Conservation (phyloP, 1,140 invertebrate species). For the Lepidurus apus region DNA sequence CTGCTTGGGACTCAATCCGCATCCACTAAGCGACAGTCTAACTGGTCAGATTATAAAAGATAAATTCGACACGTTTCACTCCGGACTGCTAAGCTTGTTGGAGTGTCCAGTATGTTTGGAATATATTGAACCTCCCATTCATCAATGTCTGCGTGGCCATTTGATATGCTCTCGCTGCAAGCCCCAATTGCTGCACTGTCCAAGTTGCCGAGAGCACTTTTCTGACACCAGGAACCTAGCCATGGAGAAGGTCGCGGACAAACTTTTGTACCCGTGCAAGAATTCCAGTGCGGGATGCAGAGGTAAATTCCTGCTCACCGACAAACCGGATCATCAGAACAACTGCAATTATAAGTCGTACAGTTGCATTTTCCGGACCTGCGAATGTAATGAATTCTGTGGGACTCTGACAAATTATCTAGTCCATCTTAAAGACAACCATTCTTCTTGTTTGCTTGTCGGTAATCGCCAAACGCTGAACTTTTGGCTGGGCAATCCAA, state of each 20-base stretch:
- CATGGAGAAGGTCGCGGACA: constrained; percentile 39
- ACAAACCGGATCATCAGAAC: constrained; percentile 38
- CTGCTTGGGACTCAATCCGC: neutral
- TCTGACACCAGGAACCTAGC: constrained; percentile 37
- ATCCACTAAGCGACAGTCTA: neutral
- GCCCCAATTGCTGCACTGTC: neutral
- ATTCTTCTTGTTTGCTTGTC: constrained; percentile 33
- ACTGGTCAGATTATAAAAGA: neutral
- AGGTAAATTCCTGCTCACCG: constrained; percentile 33
- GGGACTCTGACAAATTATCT: constrained; percentile 38
- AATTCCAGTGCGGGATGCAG: constrained; percentile 37
- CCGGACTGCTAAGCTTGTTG: constrained; percentile 25
- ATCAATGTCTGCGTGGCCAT: constrained; percentile 29
- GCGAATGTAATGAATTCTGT: constrained; percentile 36
- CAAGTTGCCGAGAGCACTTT: constrained; percentile 35
- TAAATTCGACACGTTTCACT: constrained; percentile 13
- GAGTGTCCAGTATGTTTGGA: constrained; percentile 33
- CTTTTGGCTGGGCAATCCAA: constrained; percentile 28
- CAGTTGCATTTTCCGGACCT: constrained; percentile 37
- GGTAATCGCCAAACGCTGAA: constrained; percentile 35
- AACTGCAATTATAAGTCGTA: constrained; percentile 39
- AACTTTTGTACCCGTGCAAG: constrained; percentile 39
- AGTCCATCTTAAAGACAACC: constrained; percentile 36
- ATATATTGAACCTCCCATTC: constrained; percentile 24
- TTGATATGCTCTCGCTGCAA: constrained; percentile 27